Base-by-base conservation (phyloP, 2,797 vertebrate species). In the Gastrophryne carolinensis region DNA sequence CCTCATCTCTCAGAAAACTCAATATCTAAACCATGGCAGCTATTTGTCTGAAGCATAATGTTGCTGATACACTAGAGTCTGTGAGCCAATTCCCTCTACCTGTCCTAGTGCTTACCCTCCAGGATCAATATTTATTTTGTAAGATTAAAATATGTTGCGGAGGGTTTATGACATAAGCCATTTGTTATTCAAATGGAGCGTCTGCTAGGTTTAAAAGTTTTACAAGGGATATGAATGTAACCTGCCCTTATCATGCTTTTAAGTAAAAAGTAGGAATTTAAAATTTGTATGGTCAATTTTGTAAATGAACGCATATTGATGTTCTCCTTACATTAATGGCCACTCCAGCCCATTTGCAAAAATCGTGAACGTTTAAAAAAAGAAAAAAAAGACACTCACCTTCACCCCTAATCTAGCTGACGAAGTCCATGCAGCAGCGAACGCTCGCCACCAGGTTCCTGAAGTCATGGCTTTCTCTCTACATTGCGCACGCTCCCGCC, bases 1-100 rank as follows among this genome's bases (percentile, higher is more conserved):
- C 50, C 64, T 44, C 11, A 27, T 37, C 37, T 58, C 34, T 26
- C 58, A 12, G 53, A 58, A 15, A 66, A 67, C 49, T 67, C 62
- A 74, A 74, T 74, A 58, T 32, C n/a, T 67, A 66, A 74, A 49
- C 72, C 58, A 67, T 24, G 12, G 23, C 15, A 11, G 34, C 24
- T 47, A 26, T 65, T 56, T 67, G 35, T 50, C 23, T 60, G 19
- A 21, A 26, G 17, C n/a, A 50, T 67, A 68, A 68, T 68, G 63
- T 12, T 30, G 17, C 26, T 56, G 8, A 61, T 10, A 67, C 34
- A 53, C 17, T 8, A 37, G 39, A 35, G 37, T 37, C 49, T 47
- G 65, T 44, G 7, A 53, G 21, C 54, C 24, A 54, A 53, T 49
- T 63, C n/a, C 26, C n/a, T 63, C 17, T 63, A 41, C 32, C 8